A percentile compares a stretch with the other conserved stretches of the same genome.
Evolutionary conservation across 2,113 vertebrate genomes (phyloP).

Genomic region (Neogobius melanostomus): DNA sequence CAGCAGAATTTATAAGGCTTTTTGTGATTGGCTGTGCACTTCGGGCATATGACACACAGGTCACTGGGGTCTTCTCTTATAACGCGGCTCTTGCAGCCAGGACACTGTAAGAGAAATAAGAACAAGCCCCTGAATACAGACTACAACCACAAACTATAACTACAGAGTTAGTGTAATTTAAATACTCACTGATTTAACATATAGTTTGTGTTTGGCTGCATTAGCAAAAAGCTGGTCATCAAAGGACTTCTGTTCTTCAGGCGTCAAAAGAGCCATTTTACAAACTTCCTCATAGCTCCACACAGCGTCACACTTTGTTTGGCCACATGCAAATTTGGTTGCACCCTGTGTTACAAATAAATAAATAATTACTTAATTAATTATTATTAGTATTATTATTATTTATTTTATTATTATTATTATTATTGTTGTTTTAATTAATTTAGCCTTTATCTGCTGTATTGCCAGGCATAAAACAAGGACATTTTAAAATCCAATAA

Average conservation of each 20-base stretch:
- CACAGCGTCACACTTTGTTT: constrained; percentile 5
- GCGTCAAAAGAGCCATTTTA: constrained; percentile 48
- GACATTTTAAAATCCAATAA: neutral
- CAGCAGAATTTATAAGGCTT: constrained; percentile 61
- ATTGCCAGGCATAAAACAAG: neutral
- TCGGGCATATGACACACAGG: constrained; percentile 10
- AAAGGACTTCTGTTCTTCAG: constrained; percentile 25
- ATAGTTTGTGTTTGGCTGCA: neutral
- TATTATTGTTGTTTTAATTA: too few species aligned
- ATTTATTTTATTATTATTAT: too few species aligned
- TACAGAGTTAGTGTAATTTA: neutral
- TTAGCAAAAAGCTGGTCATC: constrained; percentile 12
- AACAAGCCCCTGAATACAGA: neutral
- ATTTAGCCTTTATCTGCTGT: too few species aligned
- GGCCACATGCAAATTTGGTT: constrained; percentile 26
- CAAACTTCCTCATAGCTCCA: constrained; percentile 46
- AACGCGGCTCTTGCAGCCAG: constrained; percentile 18
- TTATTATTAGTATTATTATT: too few species aligned
- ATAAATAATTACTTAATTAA: too few species aligned
- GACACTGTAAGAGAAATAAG: constrained; percentile 24
- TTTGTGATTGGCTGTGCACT: constrained; percentile 22
- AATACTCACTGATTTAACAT: constrained; percentile 20
- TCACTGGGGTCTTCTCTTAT: neutral
- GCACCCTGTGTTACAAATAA: constrained; percentile 3
- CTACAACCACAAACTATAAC: neutral